Evolutionary conservation across 2,113 vertebrate genomes (phyloP), one percentile per base, ranked within the genome.

Genomic region (Arizona elegans): DNA sequence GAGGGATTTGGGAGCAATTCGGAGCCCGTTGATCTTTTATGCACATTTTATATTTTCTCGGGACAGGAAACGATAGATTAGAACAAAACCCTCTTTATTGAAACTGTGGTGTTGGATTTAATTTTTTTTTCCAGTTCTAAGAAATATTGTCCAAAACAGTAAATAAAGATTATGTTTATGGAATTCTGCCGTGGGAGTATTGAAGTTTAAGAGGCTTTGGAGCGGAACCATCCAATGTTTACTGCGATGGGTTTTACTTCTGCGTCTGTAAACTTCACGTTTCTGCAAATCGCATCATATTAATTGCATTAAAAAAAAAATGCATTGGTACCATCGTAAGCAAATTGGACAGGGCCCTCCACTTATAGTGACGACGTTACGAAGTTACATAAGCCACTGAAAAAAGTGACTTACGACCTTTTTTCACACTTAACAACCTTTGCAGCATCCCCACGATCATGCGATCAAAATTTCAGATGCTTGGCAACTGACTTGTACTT

Each of bases 41-140:
- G 47, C 87, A 38, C 65, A 91, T 88, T 81, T 93, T 59, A 59
- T 85, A 23, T 53, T 91, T 93, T 89, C 43, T 93, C 88, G 86
- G 88, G 15, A 90, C 29, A 90, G 88, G 88, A 58, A 58, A 90
- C 52, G n/a, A 88, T 43, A 85, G 50, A 81, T 54, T 33, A 58
- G 65, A 38, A 59, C 15, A 23, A 55, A 59, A 5, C 0, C n/a
- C 23, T n/a, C 29, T 2, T 56, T 62, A 23, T 54, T 87, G 50
- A 87, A 87, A 87, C 43, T 8, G 29, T 21, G 9, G 81, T 19
- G 26, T 26, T n/a, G 43, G 23, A 10, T 70, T 87, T 55, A 17
- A 24, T 11, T 29, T 29, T 3, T 26, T 29, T 26, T 70, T 90
- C 26, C 15, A 53, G 53, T 62, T 90, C 58, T 70, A 17, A 17